Base-by-base conservation (phyloP, 2,797 vertebrate species). In the Cirrhinus mrigala region DNA sequence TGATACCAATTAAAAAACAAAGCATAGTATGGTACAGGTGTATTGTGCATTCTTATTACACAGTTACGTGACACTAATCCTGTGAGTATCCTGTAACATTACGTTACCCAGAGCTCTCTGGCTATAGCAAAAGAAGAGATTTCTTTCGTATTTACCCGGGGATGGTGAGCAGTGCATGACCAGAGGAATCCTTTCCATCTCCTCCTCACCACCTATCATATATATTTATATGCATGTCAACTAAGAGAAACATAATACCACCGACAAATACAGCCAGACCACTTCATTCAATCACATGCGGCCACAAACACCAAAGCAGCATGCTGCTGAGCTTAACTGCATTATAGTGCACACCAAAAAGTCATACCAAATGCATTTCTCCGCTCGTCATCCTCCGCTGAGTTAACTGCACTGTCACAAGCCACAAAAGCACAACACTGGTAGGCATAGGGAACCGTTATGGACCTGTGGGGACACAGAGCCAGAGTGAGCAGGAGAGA, bases 351-450 rank as follows among this genome's bases (percentile, higher is more conserved):
- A 77, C n/a, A 73, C 54, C 18, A 37, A 29, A 15, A 40, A 74
- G 24, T 86, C 91, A 70, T 88, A 95, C 94, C 94, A 88, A 91
- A 58, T 12, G 87, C 87, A 87, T 95, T 97, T 88, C 94, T 96
- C 60, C 82, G 83, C 46, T 94, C 92, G 52, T 94, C 95, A 74
- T 96, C 96, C 54, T 94, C 92, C 15, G 95, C 93, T 9, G 94
- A 92, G 88, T 93, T 95, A 10, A 90, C 89, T 0, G 94, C 91
- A 46, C 97, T 94, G 87, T 98, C 97, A 90, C 97, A 99, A 14
- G 95, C 96, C 88, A 97, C 96, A 89, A 99, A 99, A 0, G 97
- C 97, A 92, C 98, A 99, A 93, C 98, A 99, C 92, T 99, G 98
- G 92, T 99, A 99, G 81, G 98, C 98, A 54, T 99, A 99, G 0